These are phyloP conservation scores for Empis livida DNA, from an alignment of 2,888 invertebrate genomes.

Conservation along the genomic window DNA sequence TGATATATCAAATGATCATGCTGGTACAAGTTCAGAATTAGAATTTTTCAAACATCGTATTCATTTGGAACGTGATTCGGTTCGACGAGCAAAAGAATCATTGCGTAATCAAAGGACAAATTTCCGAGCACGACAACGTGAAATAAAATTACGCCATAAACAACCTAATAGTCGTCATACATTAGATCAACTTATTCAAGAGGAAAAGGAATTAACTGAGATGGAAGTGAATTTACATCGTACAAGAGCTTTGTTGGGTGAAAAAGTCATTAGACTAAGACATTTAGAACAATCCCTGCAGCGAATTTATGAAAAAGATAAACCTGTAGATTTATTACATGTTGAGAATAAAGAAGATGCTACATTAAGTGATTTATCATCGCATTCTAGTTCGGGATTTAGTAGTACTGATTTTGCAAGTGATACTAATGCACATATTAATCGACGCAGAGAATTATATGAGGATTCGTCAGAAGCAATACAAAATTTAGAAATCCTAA, in stretches of 20 bases:
- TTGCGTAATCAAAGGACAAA: constrained; percentile 53
- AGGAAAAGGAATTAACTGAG: constrained; percentile 70
- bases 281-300: constrained; percentile 68
- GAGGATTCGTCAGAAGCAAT: constrained; percentile 57
- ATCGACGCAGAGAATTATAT: constrained; percentile 34
- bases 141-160: constrained; percentile 37
- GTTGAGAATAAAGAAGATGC: constrained; percentile 42
- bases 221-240: constrained; percentile 74
- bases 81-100: constrained; percentile 68
- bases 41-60: constrained; percentile 76
- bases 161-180: constrained; percentile 22
- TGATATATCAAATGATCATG: constrained; percentile 42
- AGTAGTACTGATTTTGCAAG: constrained; percentile 54
- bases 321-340: constrained; percentile 23
- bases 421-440: constrained; percentile 35
- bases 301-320: constrained; percentile 37
- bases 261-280: constrained; percentile 66
- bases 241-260: constrained; percentile 64
- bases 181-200: constrained; percentile 41
- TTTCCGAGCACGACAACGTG: constrained; percentile 51
- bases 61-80: constrained; percentile 66
- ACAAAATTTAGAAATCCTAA: constrained; percentile 54
- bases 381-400: constrained; percentile 43
- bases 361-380: constrained; percentile 52
- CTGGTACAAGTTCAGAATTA: constrained; percentile 48